phyloP scores from a whole-genome alignment of 2,888 invertebrate genomes.

The Archips xylosteana region DNA sequence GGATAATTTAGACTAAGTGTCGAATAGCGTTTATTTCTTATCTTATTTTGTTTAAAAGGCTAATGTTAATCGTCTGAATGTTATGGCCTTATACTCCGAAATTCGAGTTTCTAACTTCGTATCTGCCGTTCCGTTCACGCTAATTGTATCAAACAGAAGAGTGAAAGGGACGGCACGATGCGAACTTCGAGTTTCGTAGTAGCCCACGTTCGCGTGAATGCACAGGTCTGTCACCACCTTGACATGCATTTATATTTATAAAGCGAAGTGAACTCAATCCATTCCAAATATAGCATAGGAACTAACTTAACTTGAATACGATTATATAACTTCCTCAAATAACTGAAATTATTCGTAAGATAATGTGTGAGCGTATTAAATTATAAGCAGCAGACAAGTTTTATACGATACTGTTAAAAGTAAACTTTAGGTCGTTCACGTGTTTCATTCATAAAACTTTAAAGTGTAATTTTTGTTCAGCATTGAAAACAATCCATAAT shows the following conservation, averaged over 20 bases:
- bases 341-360: constrained; percentile 25
- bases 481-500: not conserved
- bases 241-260: constrained; percentile 31
- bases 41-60: too few species aligned
- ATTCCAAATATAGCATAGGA: constrained; percentile 38
- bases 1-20: too few species aligned
- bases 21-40: too few species aligned
- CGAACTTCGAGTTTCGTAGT: too few species aligned
- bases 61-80: too few species aligned
- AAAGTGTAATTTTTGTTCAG: not conserved
- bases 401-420: constrained; percentile 32
- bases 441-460: not conserved
- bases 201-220: not conserved
- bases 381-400: constrained; percentile 17
- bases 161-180: too few species aligned
- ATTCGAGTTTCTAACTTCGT: too few species aligned
- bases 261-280: constrained; percentile 30
- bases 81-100: too few species aligned
- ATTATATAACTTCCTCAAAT: constrained; percentile 27
- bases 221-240: constrained; percentile 4
- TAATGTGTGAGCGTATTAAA: constrained; percentile 11
- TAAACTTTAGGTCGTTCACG: not conserved
- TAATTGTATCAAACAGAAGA: too few species aligned
- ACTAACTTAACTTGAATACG: constrained; percentile 29
- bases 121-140: too few species aligned